Base-by-base conservation (phyloP, 2,797 vertebrate genomes). In the Mycteria americana region DNA sequence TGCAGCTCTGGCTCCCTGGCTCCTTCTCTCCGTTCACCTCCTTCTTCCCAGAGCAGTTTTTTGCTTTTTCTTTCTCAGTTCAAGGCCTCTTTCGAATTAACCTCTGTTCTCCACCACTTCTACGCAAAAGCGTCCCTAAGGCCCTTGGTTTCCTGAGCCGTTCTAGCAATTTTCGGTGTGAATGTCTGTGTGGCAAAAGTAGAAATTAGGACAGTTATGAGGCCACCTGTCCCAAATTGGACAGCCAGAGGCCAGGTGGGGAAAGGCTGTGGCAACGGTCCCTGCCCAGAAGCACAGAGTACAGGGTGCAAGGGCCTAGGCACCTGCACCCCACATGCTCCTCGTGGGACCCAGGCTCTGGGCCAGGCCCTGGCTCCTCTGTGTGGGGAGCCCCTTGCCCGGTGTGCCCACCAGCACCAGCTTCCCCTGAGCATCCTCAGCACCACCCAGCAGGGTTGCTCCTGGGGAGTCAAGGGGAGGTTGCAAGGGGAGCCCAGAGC, bases 141-240 rank as follows among this genome's bases (percentile, higher is more conserved):
- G 92, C 73, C 50, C 46, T 68, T 11, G 45, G 19, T 68, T 93
- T 92, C 70, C 86, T 13, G 62, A 86, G 67, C 43, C 24, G 74
- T 82, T 80, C 28, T 6, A 62, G 69, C 17, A 33, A 50, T 78
- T 83, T 80, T 86, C 1, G 0, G 14, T 18, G 46, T 22, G 51
- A 79, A 24, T 16, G 21, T 31, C 67, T 63, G 68, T 1, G 35
- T 33, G 51, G 27, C 69, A 87, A 85, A n/a, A 6, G 56, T 35
- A 85, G 92, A 93, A 94, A 93, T 92, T 46, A 65, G 93, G 88
- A 65, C 83, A 85, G 46, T 65, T 79, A 86, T 11, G 86, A 97
- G 86, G 88, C 43, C 86, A 87, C 37, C 35, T 54, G 24, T 79
- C 46, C 67, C 77, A 79, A 37, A 82, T 19, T 2, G 11, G 67